A percentile compares a stretch with the other conserved stretches of the same genome.
phyloP scores from a whole-genome alignment of 2,797 vertebrate genomes.

The Clarias laeviceps region DNA sequence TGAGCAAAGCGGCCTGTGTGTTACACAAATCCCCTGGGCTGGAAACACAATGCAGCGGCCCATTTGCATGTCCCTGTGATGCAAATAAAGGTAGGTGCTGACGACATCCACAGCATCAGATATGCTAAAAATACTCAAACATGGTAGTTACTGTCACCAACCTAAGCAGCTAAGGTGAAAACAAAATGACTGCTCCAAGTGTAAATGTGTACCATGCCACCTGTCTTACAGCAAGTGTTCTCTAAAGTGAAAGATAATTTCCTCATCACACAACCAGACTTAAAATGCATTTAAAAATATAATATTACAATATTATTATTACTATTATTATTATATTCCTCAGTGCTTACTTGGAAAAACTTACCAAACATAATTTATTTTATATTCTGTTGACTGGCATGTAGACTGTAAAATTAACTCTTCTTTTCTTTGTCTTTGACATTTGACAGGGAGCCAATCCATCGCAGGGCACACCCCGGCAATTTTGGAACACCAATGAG shows the following conservation, averaged over 20 bases:
- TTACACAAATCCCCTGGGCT: constrained; percentile 2
- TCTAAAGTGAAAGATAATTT: background rate
- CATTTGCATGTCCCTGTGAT: constrained; percentile 45
- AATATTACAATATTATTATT: background rate
- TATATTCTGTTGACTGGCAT: background rate
- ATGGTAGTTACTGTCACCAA: background rate
- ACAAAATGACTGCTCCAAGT: background rate
- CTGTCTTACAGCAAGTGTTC: background rate
- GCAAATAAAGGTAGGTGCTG: constrained; percentile 42
- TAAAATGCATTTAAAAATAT: background rate
- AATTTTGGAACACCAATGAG: too few species aligned
- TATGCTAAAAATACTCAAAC: constrained; percentile 10
- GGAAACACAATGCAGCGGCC: constrained; percentile 8
- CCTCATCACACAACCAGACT: background rate
- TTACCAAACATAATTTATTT: background rate
- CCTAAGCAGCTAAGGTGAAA: background rate
- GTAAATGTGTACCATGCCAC: background rate
- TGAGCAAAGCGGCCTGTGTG: constrained; percentile 16
- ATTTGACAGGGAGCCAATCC: too few species aligned
- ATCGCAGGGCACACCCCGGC: too few species aligned
- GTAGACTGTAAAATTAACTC: background rate
- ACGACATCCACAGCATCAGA: constrained; percentile 20
- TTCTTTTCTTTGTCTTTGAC: background rate
- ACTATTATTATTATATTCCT: background rate
- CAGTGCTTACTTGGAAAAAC: background rate